phyloP scores from a whole-genome alignment of 2,113 vertebrate species.

The Notarius quadriscutis region DNA sequence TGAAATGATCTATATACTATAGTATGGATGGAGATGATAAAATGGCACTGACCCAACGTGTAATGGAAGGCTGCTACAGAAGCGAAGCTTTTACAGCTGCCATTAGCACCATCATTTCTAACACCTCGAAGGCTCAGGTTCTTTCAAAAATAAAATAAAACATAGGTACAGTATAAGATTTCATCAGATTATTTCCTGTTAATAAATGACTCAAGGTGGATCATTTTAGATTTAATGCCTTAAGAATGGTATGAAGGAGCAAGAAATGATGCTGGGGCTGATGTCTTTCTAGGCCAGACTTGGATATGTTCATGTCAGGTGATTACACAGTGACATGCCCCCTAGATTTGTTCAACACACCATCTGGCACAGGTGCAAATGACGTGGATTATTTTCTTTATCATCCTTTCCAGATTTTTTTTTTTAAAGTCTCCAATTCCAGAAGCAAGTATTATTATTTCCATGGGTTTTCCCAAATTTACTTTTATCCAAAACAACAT shows the following conservation, averaged over 20 bases:
- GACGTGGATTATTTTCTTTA: too few relatives aligned
- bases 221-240: neutral
- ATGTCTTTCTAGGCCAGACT: neutral
- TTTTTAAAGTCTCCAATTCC: too few relatives aligned
- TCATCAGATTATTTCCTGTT: neutral
- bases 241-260: neutral
- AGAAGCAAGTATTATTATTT: too few relatives aligned
- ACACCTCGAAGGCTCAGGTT: neutral
- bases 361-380: too few relatives aligned
- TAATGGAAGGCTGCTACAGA: neutral
- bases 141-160: neutral
- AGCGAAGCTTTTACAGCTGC: neutral
- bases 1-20: neutral
- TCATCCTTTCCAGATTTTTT: too few relatives aligned
- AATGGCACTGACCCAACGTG: neutral
- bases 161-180: neutral
- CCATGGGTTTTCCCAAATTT: too few relatives aligned
- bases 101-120: neutral
- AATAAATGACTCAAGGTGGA: neutral
- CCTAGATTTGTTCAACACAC: too few relatives aligned
- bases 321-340: too few relatives aligned
- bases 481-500: too few relatives aligned
- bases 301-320: too few relatives aligned
- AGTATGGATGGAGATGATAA: neutral
- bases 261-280: neutral